Percentiles rank a stretch among this genome's conserved stretches.
Evolutionary conservation across 1,140 invertebrate genomes (phyloP).

Genomic region (Heliconius melpomene): DNA sequence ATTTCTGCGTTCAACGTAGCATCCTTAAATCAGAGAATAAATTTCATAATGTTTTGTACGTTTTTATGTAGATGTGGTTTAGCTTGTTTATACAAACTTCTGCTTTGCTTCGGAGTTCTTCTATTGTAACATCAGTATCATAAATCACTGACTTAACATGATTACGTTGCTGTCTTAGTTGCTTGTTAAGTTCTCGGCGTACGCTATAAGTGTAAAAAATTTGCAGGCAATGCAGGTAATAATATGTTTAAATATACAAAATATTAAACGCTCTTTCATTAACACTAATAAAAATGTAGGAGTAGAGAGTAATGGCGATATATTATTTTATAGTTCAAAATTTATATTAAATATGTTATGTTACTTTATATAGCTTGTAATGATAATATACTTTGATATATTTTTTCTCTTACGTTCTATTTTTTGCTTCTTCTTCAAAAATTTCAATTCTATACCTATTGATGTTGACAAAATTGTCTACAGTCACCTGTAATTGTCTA

Average conservation of each 20-base stretch:
- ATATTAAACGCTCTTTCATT: neutral
- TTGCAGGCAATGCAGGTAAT: neutral
- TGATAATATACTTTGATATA: neutral
- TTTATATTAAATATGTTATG: too few species aligned
- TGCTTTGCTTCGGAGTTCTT: slow-evolving; percentile 41
- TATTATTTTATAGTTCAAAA: too few species aligned
- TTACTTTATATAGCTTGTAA: neutral
- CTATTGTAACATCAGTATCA: slow-evolving; percentile 56
- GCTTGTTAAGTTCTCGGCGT: slow-evolving; percentile 52
- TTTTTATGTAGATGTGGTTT: neutral
- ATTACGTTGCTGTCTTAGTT: slow-evolving; percentile 64
- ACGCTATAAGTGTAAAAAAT: slow-evolving; percentile 36
- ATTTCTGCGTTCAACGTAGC: slow-evolving; percentile 53
- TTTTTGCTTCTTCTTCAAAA: slow-evolving; percentile 54
- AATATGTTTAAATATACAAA: neutral
- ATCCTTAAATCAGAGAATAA: slow-evolving; percentile 47
- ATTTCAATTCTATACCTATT: slow-evolving; percentile 44
- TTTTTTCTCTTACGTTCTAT: slow-evolving; percentile 50
- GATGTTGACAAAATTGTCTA: slow-evolving; percentile 40
- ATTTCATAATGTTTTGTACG: neutral
- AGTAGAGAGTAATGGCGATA: too few species aligned
- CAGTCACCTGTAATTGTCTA: slow-evolving; percentile 35
- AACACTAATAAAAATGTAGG: too few species aligned
- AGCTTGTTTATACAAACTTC: slow-evolving; percentile 49
- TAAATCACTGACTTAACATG: slow-evolving; percentile 62